A percentile compares a stretch with the other conserved stretches of the same genome.
Conservation (phyloP, 2,888 invertebrate genomes). For the Himalopsyche japonica region DNA sequence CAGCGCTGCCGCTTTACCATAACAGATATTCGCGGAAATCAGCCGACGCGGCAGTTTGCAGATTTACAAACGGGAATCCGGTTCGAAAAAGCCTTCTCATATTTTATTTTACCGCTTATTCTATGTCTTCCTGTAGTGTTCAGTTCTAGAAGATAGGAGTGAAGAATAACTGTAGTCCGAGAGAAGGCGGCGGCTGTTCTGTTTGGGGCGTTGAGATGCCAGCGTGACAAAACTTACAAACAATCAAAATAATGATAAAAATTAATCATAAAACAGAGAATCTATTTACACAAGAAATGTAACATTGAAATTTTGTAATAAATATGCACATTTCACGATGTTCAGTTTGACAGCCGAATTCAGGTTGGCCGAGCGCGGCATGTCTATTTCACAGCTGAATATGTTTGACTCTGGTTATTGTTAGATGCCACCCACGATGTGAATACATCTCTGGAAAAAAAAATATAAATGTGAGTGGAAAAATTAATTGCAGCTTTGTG, state of each 20-base stretch:
- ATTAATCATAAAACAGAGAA: conserved; percentile 18
- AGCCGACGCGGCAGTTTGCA: not conserved
- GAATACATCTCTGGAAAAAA: conserved; percentile 77
- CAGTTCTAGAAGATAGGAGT: not conserved
- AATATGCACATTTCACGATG: conserved; percentile 28
- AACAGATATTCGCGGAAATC: not conserved
- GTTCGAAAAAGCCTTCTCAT: not conserved
- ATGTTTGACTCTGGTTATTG: conserved; percentile 77
- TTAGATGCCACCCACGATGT: conserved; percentile 87
- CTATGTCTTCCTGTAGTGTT: not conserved
- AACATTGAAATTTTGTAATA: conserved; percentile 24
- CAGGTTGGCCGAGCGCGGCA: not conserved
- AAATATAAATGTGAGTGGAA: not conserved
- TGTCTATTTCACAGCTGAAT: conserved; percentile 76
- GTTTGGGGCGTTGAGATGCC: not conserved
- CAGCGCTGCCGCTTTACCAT: not conserved
- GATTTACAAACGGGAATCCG: not conserved
- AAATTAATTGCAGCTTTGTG: no score
- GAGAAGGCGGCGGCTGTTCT: not conserved
- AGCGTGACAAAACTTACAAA: conserved; percentile 10
- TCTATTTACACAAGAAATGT: conserved; percentile 38
- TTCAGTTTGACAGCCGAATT: not conserved
- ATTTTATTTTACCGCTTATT: not conserved
- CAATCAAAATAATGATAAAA: conserved; percentile 24
- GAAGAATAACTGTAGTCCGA: not conserved